These are phyloP conservation scores for Bufotes viridis DNA, from an alignment of 2,797 vertebrate genomes.

Conservation along the genomic window DNA sequence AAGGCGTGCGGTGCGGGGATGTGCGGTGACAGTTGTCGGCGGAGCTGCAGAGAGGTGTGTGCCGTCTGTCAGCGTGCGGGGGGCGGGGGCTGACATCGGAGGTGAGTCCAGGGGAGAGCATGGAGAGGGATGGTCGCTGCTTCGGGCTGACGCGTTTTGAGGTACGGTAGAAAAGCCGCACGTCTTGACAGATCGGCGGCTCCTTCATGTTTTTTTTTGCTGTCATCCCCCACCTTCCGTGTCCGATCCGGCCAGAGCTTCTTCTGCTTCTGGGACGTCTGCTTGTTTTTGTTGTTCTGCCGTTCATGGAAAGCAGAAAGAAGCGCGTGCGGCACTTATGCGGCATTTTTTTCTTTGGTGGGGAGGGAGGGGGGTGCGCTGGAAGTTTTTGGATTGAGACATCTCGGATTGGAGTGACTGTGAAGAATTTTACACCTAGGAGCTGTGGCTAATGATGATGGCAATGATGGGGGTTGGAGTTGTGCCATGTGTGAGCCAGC, in stretches of 20 bases:
- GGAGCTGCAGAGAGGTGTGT: slow-evolving; percentile 52
- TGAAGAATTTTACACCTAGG: neutral
- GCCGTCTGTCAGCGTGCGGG: neutral
- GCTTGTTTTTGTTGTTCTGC: neutral
- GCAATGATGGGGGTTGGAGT: slow-evolving; percentile 6
- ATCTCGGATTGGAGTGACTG: neutral
- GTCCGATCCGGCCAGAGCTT: neutral
- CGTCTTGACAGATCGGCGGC: slow-evolving; percentile 7
- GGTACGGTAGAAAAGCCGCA: neutral
- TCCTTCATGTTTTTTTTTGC: neutral
- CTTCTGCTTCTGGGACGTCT: neutral
- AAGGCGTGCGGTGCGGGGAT: too few species aligned
- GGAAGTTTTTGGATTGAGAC: neutral
- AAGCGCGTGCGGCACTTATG: neutral
- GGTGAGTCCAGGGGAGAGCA: slow-evolving; percentile 36
- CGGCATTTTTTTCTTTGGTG: neutral
- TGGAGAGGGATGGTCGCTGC: slow-evolving; percentile 32
- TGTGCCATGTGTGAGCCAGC: neutral
- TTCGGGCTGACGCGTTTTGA: neutral
- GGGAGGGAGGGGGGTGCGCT: neutral
- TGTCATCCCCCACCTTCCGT: neutral
- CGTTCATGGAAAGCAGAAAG: slow-evolving; percentile 21
- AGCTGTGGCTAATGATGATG: neutral
- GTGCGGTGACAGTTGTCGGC: slow-evolving; percentile 13
- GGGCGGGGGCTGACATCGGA: neutral